phyloP scores from a whole-genome alignment of 2,113 vertebrate genomes.

The Microtus ochrogaster region DNA sequence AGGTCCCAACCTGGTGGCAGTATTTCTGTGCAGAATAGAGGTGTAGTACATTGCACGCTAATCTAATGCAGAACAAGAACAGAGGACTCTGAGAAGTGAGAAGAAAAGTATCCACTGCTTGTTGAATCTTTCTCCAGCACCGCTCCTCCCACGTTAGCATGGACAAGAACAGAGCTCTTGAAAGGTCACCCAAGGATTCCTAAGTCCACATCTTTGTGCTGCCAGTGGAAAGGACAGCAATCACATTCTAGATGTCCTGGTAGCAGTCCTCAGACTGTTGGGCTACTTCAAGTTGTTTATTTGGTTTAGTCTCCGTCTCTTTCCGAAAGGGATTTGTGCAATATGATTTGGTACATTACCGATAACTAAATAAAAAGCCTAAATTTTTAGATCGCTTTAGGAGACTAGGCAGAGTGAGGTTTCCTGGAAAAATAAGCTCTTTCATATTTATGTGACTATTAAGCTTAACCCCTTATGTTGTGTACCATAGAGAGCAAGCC shows the following conservation, averaged over 20 bases:
- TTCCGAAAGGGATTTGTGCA: not conserved
- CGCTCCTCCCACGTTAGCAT: not conserved
- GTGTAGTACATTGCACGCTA: too few species aligned
- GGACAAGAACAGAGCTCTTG: fast-evolving
- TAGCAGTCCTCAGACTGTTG: not conserved
- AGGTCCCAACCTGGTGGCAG: not conserved
- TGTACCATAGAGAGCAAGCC: not conserved
- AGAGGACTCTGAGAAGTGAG: not conserved
- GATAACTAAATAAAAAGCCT: not conserved
- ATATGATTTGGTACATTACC: too few species aligned
- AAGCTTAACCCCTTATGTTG: not conserved
- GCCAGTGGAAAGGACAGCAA: not conserved
- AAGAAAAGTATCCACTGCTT: fast-evolving
- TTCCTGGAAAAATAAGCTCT: not conserved
- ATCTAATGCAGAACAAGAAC: not conserved
- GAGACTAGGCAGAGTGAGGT: not conserved
- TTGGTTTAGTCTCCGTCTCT: not conserved
- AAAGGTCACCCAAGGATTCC: not conserved
- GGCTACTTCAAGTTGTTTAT: not conserved
- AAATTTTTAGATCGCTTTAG: not conserved
- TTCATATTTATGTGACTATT: not conserved
- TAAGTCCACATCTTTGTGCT: too few species aligned
- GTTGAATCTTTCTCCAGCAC: not conserved
- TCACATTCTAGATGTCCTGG: not conserved
- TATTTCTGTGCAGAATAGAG: not conserved